Percentiles rank a stretch among this genome's conserved stretches.
Conservation (phyloP, 2,113 vertebrate genomes). For the Perca fluviatilis region DNA sequence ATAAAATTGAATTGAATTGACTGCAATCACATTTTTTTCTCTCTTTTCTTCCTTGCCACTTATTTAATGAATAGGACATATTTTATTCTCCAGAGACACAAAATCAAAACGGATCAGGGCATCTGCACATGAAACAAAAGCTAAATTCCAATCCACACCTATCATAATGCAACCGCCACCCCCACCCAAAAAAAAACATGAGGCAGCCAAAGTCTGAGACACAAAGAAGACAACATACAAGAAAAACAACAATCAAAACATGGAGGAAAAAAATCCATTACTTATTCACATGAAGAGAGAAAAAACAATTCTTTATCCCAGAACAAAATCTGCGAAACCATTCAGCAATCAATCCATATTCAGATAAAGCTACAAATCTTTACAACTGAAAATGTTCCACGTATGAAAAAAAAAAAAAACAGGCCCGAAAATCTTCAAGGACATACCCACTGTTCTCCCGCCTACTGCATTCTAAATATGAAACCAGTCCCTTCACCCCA, state of each 20-base stretch:
- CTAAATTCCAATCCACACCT: background rate
- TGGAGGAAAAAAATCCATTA: background rate
- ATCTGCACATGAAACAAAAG: background rate
- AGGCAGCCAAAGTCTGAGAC: background rate
- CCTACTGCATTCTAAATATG: background rate
- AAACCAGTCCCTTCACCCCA: too few relatives aligned
- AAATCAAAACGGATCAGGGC: constrained; percentile 10
- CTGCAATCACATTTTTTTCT: background rate
- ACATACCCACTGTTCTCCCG: background rate
- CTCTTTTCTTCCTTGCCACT: background rate
- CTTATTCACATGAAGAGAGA: background rate
- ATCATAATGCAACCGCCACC: background rate
- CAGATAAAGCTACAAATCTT: background rate
- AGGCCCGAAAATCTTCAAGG: background rate
- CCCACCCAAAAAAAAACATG: too few relatives aligned
- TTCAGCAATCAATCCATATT: background rate
- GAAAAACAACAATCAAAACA: background rate
- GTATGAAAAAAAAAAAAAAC: background rate
- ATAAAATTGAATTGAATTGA: too few relatives aligned
- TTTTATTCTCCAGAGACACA: background rate
- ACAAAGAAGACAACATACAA: background rate
- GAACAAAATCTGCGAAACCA: background rate
- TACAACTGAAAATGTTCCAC: background rate
- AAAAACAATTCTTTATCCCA: background rate
- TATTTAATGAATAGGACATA: background rate